These are phyloP conservation scores for Drosophila navojoa DNA, from an alignment of 1,140 invertebrate species.

Conservation along the genomic window DNA sequence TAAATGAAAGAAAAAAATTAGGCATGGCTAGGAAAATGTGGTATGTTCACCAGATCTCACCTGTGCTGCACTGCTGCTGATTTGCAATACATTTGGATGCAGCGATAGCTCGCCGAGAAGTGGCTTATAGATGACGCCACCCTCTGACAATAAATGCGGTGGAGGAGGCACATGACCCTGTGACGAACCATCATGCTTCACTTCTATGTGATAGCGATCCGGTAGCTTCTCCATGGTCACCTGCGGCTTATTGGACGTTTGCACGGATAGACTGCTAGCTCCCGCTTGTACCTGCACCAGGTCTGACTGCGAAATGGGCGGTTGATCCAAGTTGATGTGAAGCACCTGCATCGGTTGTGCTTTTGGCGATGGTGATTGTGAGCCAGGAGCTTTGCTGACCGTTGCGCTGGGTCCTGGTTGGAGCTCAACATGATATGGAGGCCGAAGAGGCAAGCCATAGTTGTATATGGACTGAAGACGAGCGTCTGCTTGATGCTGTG, in stretches of 20 bases:
- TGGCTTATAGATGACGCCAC: conserved; percentile 70
- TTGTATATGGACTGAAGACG: conserved; percentile 71
- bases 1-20: conserved; percentile 5
- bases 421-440: conserved; percentile 74
- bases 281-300: conserved; percentile 56
- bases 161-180: conserved; percentile 58
- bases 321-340: conserved; percentile 79
- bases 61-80: conserved; percentile 64
- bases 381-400: conserved; percentile 59
- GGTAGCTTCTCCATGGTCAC: conserved; percentile 81
- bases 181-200: conserved; percentile 66
- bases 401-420: conserved; percentile 46
- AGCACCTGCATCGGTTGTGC: conserved; percentile 74
- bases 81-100: conserved; percentile 80
- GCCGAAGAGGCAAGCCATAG: conserved; percentile 67
- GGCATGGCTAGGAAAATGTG: background rate
- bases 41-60: conserved; percentile 23
- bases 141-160: conserved; percentile 62
- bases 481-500: conserved; percentile 70
- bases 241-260: conserved; percentile 69
- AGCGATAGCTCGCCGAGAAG: conserved; percentile 68
- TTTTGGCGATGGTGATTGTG: conserved; percentile 57
- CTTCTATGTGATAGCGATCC: conserved; percentile 79
- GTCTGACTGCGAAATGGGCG: conserved; percentile 72
- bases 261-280: conserved; percentile 51